Conservation (phyloP, 2,113 vertebrate species). For the Delphinus delphis region DNA sequence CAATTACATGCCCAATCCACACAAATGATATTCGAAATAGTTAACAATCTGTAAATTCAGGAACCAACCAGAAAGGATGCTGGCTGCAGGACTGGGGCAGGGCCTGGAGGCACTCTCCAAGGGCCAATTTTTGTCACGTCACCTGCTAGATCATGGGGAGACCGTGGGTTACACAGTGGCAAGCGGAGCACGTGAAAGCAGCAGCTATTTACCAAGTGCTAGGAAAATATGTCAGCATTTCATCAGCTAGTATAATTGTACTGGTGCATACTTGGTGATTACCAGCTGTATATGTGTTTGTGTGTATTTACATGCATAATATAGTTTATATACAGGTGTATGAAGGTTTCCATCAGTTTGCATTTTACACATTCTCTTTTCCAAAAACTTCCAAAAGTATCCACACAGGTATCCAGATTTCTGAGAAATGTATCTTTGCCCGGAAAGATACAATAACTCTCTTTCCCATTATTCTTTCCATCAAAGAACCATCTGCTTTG, state of each 20-base stretch:
- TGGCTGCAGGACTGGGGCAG: not conserved
- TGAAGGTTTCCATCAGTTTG: not conserved
- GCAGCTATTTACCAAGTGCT: not conserved
- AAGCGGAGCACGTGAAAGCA: not conserved
- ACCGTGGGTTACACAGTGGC: fast-evolving
- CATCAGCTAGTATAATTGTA: not conserved
- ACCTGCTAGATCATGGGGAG: not conserved
- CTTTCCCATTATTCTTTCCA: not conserved
- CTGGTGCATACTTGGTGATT: not conserved
- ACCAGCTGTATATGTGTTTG: not conserved
- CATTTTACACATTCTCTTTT: not conserved
- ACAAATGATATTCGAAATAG: not conserved
- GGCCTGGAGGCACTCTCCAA: not conserved
- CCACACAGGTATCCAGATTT: not conserved
- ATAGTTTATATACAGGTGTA: not conserved
- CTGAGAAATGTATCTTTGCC: not conserved
- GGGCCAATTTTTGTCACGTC: not conserved
- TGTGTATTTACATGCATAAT: not conserved
- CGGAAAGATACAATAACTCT: not conserved
- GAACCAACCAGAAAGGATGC: not conserved
- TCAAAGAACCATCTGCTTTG: not conserved
- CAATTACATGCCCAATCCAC: not conserved
- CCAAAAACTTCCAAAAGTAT: not conserved
- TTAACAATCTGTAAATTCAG: not conserved
- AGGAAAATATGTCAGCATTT: not conserved